phyloP scores from a whole-genome alignment of 2,797 vertebrate genomes.

The Cyprinodon diabolis region DNA sequence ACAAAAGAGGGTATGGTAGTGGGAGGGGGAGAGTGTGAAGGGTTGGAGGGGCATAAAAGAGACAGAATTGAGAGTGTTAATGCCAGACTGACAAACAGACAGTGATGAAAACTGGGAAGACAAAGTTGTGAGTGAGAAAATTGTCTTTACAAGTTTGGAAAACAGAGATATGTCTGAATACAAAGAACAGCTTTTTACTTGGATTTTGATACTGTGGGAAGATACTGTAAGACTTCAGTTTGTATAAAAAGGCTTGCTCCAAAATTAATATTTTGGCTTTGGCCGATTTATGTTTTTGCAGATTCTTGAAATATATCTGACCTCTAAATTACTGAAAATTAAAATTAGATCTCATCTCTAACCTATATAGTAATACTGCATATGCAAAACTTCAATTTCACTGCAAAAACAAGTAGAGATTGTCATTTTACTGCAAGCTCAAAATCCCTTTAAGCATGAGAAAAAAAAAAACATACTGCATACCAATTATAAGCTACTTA shows the following conservation, averaged over 20 bases:
- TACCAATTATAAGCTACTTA: not conserved
- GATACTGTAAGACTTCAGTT: slow-evolving; percentile 53
- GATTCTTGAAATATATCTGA: slow-evolving; percentile 20
- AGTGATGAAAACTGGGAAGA: slow-evolving; percentile 43
- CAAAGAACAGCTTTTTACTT: slow-evolving; percentile 34
- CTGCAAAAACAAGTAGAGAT: not conserved
- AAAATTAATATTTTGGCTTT: slow-evolving; percentile 49
- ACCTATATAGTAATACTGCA: slow-evolving; percentile 8
- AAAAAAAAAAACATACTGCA: slow-evolving; percentile 2
- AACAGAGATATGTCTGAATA: slow-evolving; percentile 20
- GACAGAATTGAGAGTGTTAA: slow-evolving; percentile 52
- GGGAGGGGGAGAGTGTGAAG: slow-evolving; percentile 29
- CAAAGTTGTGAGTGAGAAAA: slow-evolving; percentile 44
- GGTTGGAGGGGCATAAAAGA: slow-evolving; percentile 42
- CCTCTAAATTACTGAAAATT: slow-evolving; percentile 19
- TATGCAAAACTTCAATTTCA: not conserved
- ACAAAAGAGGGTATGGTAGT: slow-evolving; percentile 61
- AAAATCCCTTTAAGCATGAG: not conserved
- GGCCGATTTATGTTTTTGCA: slow-evolving; percentile 27
- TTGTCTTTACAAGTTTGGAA: slow-evolving; percentile 48
- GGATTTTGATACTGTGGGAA: slow-evolving; percentile 31
- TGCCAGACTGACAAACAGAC: slow-evolving; percentile 39
- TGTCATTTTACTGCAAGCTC: not conserved
- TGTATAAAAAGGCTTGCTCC: slow-evolving; percentile 51
- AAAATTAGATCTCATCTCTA: slow-evolving; percentile 1